Conservation (phyloP, 2,113 vertebrate species). For the Abramis brama region DNA sequence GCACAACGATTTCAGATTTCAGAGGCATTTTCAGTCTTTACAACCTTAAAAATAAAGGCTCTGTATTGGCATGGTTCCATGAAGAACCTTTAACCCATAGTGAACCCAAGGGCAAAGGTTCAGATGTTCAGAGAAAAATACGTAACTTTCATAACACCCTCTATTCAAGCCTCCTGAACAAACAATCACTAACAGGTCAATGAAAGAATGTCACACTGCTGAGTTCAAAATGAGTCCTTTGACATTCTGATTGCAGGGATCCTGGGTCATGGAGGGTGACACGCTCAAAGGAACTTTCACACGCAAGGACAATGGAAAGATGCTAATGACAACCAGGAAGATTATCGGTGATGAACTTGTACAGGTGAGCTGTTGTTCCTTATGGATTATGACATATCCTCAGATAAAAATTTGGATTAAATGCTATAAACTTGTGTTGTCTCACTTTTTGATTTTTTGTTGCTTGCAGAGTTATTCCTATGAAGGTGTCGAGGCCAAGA, state of each 20-base stretch:
- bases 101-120: too few relatives aligned
- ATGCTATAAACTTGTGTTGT: neutral
- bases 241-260: conserved; percentile 74
- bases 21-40: neutral
- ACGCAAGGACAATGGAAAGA: conserved; percentile 88
- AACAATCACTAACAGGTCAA: neutral
- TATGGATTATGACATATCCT: neutral
- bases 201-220: neutral
- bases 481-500: conserved; percentile 89
- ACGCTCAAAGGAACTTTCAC: conserved; percentile 80
- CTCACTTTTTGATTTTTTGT: neutral
- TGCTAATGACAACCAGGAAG: conserved; percentile 77
- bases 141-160: neutral
- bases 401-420: neutral
- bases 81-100: neutral
- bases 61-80: neutral
- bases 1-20: conserved; percentile 36
- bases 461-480: conserved; percentile 84
- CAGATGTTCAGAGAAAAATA: neutral
- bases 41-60: neutral
- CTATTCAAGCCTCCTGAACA: neutral
- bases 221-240: neutral
- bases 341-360: conserved; percentile 81
- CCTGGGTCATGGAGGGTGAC: conserved; percentile 82
- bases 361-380: conserved; percentile 78